Conservation (phyloP, 1,140 invertebrate species). For the Bombus impatiens region DNA sequence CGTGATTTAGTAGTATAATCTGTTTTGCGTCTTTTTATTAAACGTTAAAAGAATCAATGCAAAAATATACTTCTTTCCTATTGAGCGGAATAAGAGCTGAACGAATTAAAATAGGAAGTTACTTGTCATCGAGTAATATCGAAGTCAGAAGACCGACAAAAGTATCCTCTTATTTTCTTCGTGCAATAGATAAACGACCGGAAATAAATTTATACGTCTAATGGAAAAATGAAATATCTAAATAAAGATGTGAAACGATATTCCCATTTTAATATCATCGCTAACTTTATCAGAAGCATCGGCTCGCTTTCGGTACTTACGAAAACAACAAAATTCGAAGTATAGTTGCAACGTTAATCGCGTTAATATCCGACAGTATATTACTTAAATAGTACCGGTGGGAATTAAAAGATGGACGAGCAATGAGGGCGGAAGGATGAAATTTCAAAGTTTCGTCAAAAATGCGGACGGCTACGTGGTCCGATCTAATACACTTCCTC, state of each 20-base stretch:
- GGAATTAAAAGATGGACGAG: background rate
- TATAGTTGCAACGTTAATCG: background rate
- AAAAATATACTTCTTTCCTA: background rate
- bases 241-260: no score
- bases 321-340: background rate
- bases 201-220: background rate
- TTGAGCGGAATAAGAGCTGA: no score
- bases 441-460: conserved; percentile 7
- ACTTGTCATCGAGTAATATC: background rate
- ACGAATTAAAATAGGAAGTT: background rate
- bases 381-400: background rate
- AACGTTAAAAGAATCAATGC: background rate
- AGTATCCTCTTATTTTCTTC: background rate
- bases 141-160: background rate
- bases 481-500: conserved; percentile 28
- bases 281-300: no score
- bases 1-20: background rate
- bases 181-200: background rate
- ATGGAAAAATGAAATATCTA: background rate
- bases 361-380: background rate
- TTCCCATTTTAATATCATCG: background rate
- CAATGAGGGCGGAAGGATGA: background rate
- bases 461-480: background rate
- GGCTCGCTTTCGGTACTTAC: background rate
- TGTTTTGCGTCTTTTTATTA: background rate